A percentile compares a stretch with the other conserved stretches of the same genome.
These are phyloP conservation scores for Chaunax sp. DNA, from an alignment of 2,797 vertebrate genomes.

Conservation along the genomic window DNA sequence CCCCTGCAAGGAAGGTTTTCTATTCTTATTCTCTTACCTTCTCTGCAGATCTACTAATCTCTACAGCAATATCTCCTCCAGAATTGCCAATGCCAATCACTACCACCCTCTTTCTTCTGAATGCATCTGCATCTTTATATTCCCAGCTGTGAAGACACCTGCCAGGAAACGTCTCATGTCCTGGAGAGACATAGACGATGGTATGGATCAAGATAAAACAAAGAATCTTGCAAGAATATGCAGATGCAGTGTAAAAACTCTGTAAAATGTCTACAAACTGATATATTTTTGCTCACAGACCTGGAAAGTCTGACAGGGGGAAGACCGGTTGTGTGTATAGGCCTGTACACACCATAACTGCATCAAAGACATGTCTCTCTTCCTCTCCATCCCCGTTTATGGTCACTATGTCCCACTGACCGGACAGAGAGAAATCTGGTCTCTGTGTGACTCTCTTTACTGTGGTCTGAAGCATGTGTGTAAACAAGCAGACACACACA, in stretches of 20 bases:
- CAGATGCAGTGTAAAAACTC: background rate
- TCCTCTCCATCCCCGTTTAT: conserved; percentile 72
- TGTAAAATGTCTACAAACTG: background rate
- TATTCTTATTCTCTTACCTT: too few relatives aligned
- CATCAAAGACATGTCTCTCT: conserved; percentile 84
- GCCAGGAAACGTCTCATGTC: conserved; percentile 85
- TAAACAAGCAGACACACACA: conserved; percentile 9
- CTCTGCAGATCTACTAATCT: conserved; percentile 85
- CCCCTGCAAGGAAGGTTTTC: too few relatives aligned
- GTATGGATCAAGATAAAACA: background rate
- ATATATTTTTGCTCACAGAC: conserved; percentile 63
- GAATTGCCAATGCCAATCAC: conserved; percentile 91
- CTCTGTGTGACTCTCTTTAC: conserved; percentile 82
- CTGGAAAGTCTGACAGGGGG: conserved; percentile 86
- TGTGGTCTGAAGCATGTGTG: conserved; percentile 78
- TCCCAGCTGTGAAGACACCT: conserved; percentile 86
- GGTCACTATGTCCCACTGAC: conserved; percentile 89
- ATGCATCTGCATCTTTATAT: conserved; percentile 87
- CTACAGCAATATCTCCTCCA: conserved; percentile 89
- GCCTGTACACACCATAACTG: conserved; percentile 89
- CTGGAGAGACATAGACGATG: conserved; percentile 69
- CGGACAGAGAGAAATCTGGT: conserved; percentile 83
- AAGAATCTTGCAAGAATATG: too few relatives aligned
- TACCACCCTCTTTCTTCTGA: conserved; percentile 86
- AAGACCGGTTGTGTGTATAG: conserved; percentile 79